A percentile compares a stretch with the other conserved stretches of the same genome.
Evolutionary conservation across 2,888 invertebrate genomes (phyloP).

Genomic region (Aphidoletes aphidimyza): DNA sequence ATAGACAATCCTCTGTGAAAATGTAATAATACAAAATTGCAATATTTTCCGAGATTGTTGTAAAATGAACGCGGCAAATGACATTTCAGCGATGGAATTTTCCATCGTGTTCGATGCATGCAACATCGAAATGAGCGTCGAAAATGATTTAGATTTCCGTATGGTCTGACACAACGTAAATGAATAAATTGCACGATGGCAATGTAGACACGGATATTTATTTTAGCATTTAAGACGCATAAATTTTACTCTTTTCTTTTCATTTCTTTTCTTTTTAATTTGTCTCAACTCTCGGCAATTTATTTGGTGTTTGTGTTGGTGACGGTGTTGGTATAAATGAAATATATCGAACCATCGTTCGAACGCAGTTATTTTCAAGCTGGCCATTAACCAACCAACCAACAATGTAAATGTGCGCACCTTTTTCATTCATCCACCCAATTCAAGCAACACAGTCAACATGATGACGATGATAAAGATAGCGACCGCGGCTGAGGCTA

Average conservation of each 20-base stretch:
- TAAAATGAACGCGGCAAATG: not conserved
- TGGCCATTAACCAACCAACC: too few relatives aligned
- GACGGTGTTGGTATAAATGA: not conserved
- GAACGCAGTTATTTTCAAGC: not conserved
- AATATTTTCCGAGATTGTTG: slow-evolving; percentile 4
- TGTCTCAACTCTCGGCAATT: not conserved
- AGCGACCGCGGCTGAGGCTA: not conserved
- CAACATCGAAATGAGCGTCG: not conserved
- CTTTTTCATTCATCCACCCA: not conserved
- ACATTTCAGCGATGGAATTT: not conserved
- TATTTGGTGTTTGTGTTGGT: not conserved
- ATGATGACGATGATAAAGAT: too few relatives aligned
- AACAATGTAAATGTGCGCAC: not conserved
- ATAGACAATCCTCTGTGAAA: not conserved
- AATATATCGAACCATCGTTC: not conserved
- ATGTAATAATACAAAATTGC: slow-evolving; percentile 38
- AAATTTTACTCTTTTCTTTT: not conserved
- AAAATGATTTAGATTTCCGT: slow-evolving; percentile 37
- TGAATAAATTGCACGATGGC: not conserved
- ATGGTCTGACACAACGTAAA: slow-evolving; percentile 26
- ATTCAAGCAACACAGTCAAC: not conserved
- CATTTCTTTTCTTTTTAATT: not conserved
- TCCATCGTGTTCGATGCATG: not conserved
- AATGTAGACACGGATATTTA: not conserved
- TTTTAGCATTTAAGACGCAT: slow-evolving; percentile 5